Evolutionary conservation across 1,140 invertebrate species (phyloP), one percentile per base, ranked within the genome.

Genomic region (Drosophila arawakana): DNA sequence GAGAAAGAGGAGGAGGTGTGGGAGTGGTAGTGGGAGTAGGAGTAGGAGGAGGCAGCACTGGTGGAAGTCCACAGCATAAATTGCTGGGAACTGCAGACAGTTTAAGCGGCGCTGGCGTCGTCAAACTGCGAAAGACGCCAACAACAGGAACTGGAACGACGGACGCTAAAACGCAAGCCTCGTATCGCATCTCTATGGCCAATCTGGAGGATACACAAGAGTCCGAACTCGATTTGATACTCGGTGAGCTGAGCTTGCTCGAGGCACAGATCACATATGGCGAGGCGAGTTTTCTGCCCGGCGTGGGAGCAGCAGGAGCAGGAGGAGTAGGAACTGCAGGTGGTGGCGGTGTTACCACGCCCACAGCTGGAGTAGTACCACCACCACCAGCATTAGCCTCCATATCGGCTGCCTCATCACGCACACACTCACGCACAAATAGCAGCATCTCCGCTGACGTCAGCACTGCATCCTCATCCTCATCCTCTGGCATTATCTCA

Each of bases 171-270:
- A 76, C 90, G 21, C 86, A 91, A 59, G 86, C 83, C 15, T 98
- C 83, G 10, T 98, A 97, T 92, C 94, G 97, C 79, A 97, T 98
- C 92, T 98, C 97, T 30, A 97, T 98, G 97, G 97, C 97, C 3
- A 98, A 97, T 93, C 94, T 98, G 11, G 97, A 98, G 94, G 97
- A 98, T 93, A 97, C 97, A 13, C 97, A 98, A 92, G 98, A 99
- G 93, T 97, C 98, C 30, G 98, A 99, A 93, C 93, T 99, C 88
- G 98, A 99, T 93, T 97, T 98, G 47, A 98, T 99, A 80, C 94
- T 99, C 25, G 97, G 97, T 30, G 98, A 99, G 93, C 93, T 99
- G 35, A 98, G 97, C 92, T 97, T 97, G 37, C 94, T 99, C 58
- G 97, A 97, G 91, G 83, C 81, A 10, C 90, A 91, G 55, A 89